A percentile compares a stretch with the other conserved stretches of the same genome.
phyloP scores from a whole-genome alignment of 2,113 vertebrate species.

The Carollia perspicillata region DNA sequence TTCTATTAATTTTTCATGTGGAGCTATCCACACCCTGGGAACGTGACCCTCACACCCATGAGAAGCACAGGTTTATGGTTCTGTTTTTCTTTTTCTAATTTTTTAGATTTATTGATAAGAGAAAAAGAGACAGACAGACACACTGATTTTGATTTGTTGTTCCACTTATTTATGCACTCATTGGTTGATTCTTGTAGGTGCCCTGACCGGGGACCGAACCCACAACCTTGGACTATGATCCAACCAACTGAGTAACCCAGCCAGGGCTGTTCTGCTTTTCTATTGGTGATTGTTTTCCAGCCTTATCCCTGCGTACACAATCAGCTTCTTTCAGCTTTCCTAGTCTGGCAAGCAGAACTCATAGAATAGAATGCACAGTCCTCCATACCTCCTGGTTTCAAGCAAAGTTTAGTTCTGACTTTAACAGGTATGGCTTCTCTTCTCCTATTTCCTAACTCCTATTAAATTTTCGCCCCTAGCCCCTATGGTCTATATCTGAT shows the following conservation, averaged over 20 bases:
- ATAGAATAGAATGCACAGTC: neutral
- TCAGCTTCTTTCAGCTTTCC: neutral
- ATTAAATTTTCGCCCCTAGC: neutral
- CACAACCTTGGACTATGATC: too few species aligned
- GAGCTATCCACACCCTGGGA: neutral
- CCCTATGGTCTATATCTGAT: neutral
- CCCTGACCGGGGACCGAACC: too few species aligned
- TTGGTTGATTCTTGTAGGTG: too few species aligned
- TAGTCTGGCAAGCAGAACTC: neutral
- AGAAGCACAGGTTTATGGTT: neutral
- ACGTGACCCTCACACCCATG: neutral
- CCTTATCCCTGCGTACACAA: neutral
- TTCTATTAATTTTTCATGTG: neutral
- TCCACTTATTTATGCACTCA: too few species aligned
- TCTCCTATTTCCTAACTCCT: neutral
- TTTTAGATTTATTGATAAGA: too few species aligned
- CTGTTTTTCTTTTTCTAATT: neutral
- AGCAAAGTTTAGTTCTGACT: neutral
- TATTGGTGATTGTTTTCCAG: neutral
- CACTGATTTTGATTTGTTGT: too few species aligned
- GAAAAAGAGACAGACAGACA: too few species aligned
- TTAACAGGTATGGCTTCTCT: neutral
- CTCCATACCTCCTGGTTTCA: neutral
- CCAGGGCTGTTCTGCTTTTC: too few species aligned
- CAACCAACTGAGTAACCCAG: too few species aligned